A percentile compares a stretch with the other conserved stretches of the same genome.
Evolutionary conservation across 2,888 invertebrate genomes (phyloP).

Genomic region (Thysanoteuthis rhombus): DNA sequence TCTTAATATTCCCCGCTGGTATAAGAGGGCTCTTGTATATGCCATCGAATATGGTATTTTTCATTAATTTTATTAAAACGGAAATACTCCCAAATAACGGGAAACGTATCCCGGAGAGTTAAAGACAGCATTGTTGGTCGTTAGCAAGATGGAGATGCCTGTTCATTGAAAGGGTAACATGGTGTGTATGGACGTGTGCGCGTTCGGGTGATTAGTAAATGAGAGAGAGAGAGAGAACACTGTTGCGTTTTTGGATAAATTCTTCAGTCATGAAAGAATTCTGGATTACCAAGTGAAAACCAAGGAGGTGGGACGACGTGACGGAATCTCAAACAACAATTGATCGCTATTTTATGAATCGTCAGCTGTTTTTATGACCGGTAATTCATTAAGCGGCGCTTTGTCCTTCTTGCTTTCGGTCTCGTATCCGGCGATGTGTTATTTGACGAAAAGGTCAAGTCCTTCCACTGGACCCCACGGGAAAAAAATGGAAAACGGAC

Average conservation of each 20-base stretch:
- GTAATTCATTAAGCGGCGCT: neutral
- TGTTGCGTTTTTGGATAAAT: no score
- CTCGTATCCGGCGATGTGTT: neutral
- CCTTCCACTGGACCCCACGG: neutral
- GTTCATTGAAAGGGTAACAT: neutral
- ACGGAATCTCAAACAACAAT: neutral
- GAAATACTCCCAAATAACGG: no score
- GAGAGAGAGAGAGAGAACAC: no score
- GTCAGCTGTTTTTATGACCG: neutral
- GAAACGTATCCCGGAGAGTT: neutral
- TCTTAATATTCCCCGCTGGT: no score
- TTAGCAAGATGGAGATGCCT: neutral
- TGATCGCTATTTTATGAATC: neutral
- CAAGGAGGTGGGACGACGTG: neutral
- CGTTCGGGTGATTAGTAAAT: rapidly evolving
- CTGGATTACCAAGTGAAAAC: neutral
- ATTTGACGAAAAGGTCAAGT: neutral
- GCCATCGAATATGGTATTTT: no score
- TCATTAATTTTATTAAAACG: no score
- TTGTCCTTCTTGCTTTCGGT: neutral
- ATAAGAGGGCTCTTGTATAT: no score
- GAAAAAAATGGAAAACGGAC: neutral
- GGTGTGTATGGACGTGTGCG: neutral
- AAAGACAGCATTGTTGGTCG: neutral
- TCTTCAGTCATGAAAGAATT: neutral